These are phyloP conservation scores for Steatocranus sp. DNA, from an alignment of 2,797 vertebrate genomes.

Conservation along the genomic window DNA sequence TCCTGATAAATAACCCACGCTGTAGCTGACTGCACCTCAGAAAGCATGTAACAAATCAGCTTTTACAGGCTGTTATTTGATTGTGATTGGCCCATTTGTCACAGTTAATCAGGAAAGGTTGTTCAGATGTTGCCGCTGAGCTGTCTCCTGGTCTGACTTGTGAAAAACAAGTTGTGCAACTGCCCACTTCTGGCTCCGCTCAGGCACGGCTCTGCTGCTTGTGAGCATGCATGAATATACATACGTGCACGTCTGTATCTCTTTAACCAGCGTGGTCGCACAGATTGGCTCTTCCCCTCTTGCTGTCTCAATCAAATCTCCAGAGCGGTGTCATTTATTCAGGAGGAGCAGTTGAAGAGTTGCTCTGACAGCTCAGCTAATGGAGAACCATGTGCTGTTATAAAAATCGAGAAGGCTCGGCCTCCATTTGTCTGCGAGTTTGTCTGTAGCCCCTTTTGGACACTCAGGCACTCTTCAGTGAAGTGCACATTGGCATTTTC, in stretches of 20 bases:
- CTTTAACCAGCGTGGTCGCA: neutral
- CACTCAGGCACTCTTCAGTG: conserved; percentile 51
- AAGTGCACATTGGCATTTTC: conserved; percentile 73
- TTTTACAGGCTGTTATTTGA: conserved; percentile 6
- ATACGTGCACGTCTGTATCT: neutral
- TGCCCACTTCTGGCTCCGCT: conserved; percentile 61
- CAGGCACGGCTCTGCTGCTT: conserved; percentile 48
- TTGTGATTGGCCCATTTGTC: conserved; percentile 25
- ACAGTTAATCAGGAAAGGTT: conserved; percentile 36
- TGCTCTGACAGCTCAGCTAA: neutral
- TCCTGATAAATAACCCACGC: conserved; percentile 23
- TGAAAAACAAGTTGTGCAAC: conserved; percentile 72
- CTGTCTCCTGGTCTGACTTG: conserved; percentile 46
- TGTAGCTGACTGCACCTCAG: neutral
- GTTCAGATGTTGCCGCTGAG: conserved; percentile 53
- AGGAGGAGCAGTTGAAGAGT: neutral
- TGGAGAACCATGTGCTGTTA: neutral
- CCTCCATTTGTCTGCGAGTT: conserved; percentile 9
- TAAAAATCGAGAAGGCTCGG: neutral
- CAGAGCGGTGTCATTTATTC: neutral
- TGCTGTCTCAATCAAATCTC: neutral
- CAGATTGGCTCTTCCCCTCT: neutral
- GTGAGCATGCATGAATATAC: neutral
- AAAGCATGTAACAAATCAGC: conserved; percentile 3
- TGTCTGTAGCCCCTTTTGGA: conserved; percentile 36